These are phyloP conservation scores for Eupithecia centaureata DNA, from an alignment of 2,888 invertebrate species.

Conservation along the genomic window DNA sequence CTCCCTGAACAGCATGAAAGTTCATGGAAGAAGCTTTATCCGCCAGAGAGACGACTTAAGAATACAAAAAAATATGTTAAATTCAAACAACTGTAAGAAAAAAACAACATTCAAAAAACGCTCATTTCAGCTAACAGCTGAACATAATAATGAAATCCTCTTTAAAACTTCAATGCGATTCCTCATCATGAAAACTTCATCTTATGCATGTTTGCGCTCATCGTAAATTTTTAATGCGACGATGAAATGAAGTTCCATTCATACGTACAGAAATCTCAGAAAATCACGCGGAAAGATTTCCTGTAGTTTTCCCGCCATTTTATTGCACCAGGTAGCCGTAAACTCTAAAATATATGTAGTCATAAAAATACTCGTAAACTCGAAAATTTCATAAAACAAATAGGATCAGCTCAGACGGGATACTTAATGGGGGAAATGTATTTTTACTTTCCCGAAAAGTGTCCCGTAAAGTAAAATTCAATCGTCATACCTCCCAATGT, in stretches of 20 bases:
- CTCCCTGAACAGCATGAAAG: too few species aligned
- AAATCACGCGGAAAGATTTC: slow-evolving; percentile 44
- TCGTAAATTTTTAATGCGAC: neutral
- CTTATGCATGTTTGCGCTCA: neutral
- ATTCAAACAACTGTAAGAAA: neutral
- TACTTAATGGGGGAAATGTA: neutral
- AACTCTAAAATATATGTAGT: slow-evolving; percentile 66
- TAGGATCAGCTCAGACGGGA: slow-evolving; percentile 38
- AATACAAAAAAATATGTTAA: neutral
- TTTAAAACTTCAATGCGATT: neutral
- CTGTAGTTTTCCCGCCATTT: slow-evolving; percentile 49
- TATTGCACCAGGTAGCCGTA: slow-evolving; percentile 59
- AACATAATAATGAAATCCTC: neutral
- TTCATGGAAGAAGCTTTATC: too few species aligned
- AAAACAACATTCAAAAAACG: neutral
- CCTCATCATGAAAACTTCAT: slow-evolving; percentile 2
- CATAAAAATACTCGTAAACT: slow-evolving; percentile 67
- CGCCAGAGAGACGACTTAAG: neutral
- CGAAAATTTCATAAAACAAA: slow-evolving; percentile 63
- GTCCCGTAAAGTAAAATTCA: too few species aligned
- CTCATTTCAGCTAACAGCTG: neutral
- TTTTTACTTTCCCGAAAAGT: too few species aligned
- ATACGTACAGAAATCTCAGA: slow-evolving; percentile 23
- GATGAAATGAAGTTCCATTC: slow-evolving; percentile 1
- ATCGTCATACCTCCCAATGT: too few species aligned